Evolutionary conservation across 2,888 invertebrate genomes (phyloP).

Genomic region (Rotaria socialis): DNA sequence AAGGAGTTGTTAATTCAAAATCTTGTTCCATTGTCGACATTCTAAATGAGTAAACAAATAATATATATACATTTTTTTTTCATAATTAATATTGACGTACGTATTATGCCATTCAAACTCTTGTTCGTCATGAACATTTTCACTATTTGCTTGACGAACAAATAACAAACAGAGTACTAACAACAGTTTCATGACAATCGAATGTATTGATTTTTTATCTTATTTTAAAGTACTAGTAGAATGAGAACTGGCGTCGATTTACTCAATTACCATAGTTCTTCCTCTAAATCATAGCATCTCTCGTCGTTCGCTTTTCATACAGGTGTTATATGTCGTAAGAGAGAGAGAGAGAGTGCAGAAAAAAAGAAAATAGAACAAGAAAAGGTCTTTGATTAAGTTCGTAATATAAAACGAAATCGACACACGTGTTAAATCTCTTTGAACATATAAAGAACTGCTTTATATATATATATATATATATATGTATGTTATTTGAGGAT

Average conservation of each 20-base stretch:
- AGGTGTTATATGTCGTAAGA: background rate
- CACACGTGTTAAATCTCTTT: constrained; percentile 13
- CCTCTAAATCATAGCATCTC: background rate
- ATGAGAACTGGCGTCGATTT: background rate
- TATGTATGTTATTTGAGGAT: constrained; percentile 7
- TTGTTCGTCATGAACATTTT: background rate
- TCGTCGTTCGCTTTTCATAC: background rate
- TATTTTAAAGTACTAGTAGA: background rate
- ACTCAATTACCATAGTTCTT: background rate
- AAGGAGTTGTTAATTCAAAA: background rate
- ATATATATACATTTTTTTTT: background rate
- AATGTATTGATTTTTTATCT: background rate
- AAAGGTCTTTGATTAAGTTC: constrained; percentile 21
- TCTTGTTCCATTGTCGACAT: background rate
- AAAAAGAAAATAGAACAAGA: background rate
- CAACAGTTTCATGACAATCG: background rate
- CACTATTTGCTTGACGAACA: background rate
- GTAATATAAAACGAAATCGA: background rate
- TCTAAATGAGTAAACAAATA: background rate
- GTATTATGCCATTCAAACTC: background rate
- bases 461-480: background rate
- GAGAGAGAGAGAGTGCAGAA: background rate
- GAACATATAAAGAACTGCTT: constrained; percentile 2
- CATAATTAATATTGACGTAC: background rate
- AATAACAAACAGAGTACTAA: background rate